These are phyloP conservation scores for Caenorhabditis brenneri DNA, from an alignment of 1,140 invertebrate species.

Conservation along the genomic window DNA sequence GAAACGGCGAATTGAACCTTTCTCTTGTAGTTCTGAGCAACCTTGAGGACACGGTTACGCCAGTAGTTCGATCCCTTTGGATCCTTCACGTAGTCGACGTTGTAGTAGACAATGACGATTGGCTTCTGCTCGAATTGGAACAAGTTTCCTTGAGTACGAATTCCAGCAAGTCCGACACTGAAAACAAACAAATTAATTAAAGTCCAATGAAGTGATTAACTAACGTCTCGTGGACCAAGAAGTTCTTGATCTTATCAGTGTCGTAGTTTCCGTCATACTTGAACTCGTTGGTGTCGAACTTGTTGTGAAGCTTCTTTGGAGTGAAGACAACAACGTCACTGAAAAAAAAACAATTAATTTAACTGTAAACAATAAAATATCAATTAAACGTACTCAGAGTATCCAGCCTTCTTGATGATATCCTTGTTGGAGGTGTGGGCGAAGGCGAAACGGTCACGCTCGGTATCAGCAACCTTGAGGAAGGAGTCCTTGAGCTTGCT, in stretches of 20 bases:
- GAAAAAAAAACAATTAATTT: conserved; percentile 61
- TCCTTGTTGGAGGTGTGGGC: conserved; percentile 79
- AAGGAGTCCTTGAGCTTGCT: conserved; percentile 82
- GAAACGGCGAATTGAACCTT: conserved; percentile 86
- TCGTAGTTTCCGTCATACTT: conserved; percentile 79
- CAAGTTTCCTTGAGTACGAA: conserved; percentile 83
- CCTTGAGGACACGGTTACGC: conserved; percentile 94
- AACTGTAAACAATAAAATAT: not conserved
- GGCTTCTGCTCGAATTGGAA: conserved; percentile 82
- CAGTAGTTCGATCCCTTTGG: conserved; percentile 98
- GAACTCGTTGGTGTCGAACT: conserved; percentile 84
- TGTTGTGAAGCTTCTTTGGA: conserved; percentile 85
- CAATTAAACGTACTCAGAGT: conserved; percentile 75
- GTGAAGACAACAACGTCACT: conserved; percentile 88
- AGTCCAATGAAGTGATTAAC: not conserved
- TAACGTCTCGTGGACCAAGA: conserved; percentile 75
- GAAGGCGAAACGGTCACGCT: conserved; percentile 87
- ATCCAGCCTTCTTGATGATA: conserved; percentile 81
- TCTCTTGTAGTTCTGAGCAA: conserved; percentile 83
- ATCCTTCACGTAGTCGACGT: conserved; percentile 95
- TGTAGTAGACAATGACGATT: conserved; percentile 87
- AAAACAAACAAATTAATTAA: conserved; percentile 59
- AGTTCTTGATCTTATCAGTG: conserved; percentile 78
- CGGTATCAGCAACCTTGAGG: conserved; percentile 85
- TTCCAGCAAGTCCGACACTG: conserved; percentile 89